Percentiles rank a stretch among this genome's conserved stretches.
phyloP scores from a whole-genome alignment of 2,888 invertebrate genomes.

The Cordylochernes scorpioides region DNA sequence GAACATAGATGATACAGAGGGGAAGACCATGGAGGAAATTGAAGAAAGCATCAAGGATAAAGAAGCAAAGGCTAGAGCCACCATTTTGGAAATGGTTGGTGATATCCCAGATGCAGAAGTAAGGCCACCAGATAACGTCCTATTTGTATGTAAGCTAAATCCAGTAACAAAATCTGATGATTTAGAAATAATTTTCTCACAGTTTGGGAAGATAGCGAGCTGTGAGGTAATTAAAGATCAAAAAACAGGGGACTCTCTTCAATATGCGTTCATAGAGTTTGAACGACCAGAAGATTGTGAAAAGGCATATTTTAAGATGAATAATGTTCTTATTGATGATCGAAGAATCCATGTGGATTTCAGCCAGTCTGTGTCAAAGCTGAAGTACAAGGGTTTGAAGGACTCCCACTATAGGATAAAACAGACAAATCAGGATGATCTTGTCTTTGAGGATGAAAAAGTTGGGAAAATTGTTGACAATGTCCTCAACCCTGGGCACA shows the following conservation, averaged over 20 bases:
- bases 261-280: slow-evolving; percentile 97
- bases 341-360: slow-evolving; percentile 96
- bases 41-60: slow-evolving; percentile 60
- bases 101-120: slow-evolving; percentile 90
- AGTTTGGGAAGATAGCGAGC: slow-evolving; percentile 68
- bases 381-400: slow-evolving; percentile 70
- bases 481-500: no score
- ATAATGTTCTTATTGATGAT: slow-evolving; percentile 95
- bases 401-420: no score
- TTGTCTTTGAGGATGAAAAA: no score
- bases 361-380: slow-evolving; percentile 88
- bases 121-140: slow-evolving; percentile 91
- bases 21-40: slow-evolving; percentile 54
- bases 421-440: no score
- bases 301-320: slow-evolving; percentile 98
- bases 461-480: no score
- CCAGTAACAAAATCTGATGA: slow-evolving; percentile 93
- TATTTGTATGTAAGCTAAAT: slow-evolving; percentile 96
- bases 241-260: slow-evolving; percentile 70
- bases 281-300: slow-evolving; percentile 52
- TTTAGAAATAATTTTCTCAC: slow-evolving; percentile 82
- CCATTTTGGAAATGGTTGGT: slow-evolving; percentile 90
- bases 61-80: slow-evolving; percentile 85
- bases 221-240: slow-evolving; percentile 90
- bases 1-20: slow-evolving; percentile 62